Base-by-base conservation (phyloP, 2,797 vertebrate species). In the Sebastes glaucus region DNA sequence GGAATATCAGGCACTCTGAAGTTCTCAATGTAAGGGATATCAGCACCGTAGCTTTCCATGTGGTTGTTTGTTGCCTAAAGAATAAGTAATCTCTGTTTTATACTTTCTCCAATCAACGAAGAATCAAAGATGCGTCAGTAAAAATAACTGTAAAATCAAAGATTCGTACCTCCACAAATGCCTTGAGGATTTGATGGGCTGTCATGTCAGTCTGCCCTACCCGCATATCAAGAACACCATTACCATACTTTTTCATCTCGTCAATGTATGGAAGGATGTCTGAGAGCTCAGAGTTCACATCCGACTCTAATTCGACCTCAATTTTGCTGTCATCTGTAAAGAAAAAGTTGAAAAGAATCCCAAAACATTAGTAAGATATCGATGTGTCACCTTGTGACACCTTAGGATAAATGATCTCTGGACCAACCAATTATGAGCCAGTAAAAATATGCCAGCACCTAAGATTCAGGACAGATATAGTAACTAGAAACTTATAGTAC, bases 191-290 rank as follows among this genome's bases (percentile, higher is more conserved):
- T 52, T 99, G 95, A 62, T 95, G 87, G 71, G 97, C 77, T 60
- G 95, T 97, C 96, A 97, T 96, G 74, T 97, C 96, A 10, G 96
- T 96, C 46, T 96, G 90, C 28, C 95, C 96, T 77, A 98, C 93
- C 82, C 94, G 93, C 77, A 55, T 92, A 69, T 99, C 96, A 83
- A 99, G 90, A 64, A 98, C 56, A 33, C 89, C 42, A 0, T 90
- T 93, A 77, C 94, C 87, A 38, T 86, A 91, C 7, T 55, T 90
- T 13, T 94, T 82, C 18, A 70, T 70, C 33, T 95, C 88, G 35
- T 84, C n/a, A 16, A 82, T 62, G 46, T 52, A 52, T 56, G 92
- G 90, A 64, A 92, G 25, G 9, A 92, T 89, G 72, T 93, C 88
- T 71, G 96, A 90, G 18, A 52, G 46, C 46, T 97, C 88, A 62